phyloP scores from a whole-genome alignment of 2,113 vertebrate genomes.

The Pelvicachromis taeniatus region DNA sequence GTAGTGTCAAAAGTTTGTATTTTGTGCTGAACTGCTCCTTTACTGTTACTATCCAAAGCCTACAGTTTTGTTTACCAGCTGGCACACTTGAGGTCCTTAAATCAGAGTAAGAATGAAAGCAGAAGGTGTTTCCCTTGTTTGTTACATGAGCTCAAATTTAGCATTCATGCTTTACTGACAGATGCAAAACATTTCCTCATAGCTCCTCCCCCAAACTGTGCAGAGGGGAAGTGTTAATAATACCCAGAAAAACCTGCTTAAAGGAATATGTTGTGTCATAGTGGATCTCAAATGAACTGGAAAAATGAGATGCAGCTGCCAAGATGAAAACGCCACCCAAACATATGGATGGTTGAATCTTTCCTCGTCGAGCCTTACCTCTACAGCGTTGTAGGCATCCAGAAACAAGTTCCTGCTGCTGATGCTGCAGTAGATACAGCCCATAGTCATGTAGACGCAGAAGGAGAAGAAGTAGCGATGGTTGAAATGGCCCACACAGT shows the following conservation, averaged over 20 bases:
- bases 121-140: constrained; percentile 16
- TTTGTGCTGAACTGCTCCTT: neutral
- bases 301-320: neutral
- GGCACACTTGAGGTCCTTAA: neutral
- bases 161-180: neutral
- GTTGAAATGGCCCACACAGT: constrained; percentile 97
- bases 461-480: constrained; percentile 99
- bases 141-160: neutral
- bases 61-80: neutral
- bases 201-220: neutral
- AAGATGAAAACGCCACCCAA: neutral
- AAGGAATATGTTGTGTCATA: neutral
- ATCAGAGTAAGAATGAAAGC: neutral
- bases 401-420: constrained; percentile 87
- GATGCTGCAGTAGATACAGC: constrained; percentile 94
- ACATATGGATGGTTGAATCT: neutral
- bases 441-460: constrained; percentile 95
- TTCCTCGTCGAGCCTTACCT: constrained; percentile 75
- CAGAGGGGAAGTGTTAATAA: neutral
- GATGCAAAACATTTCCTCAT: neutral
- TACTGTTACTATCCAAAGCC: neutral
- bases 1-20: neutral
- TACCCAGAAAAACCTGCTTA: neutral
- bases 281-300: neutral
- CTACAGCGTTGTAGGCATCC: constrained; percentile 85